These are phyloP conservation scores for Euwallacea similis DNA, from an alignment of 1,140 invertebrate genomes.

Conservation along the genomic window DNA sequence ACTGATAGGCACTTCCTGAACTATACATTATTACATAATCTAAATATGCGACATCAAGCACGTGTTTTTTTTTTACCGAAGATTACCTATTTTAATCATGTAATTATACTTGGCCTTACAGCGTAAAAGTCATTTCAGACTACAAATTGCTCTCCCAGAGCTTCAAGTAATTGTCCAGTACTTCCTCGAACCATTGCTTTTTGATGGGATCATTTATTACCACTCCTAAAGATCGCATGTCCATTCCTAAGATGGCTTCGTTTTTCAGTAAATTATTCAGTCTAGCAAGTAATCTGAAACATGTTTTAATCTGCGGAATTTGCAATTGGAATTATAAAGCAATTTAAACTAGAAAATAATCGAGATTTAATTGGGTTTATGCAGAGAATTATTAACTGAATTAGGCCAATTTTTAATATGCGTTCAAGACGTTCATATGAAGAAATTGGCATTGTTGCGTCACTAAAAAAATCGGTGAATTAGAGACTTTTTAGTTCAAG, in stretches of 20 bases:
- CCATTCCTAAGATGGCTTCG: conserved; percentile 78
- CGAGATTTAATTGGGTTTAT: too few relatives aligned
- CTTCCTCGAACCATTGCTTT: conserved; percentile 79
- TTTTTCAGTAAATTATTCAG: conserved; percentile 75
- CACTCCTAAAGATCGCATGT: conserved; percentile 74
- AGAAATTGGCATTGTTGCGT: too few relatives aligned
- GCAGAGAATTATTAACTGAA: neutral
- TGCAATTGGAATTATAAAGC: too few relatives aligned
- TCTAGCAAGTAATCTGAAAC: conserved; percentile 62
- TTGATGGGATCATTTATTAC: conserved; percentile 73
- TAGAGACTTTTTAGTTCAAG: too few relatives aligned
- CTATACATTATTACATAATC: too few relatives aligned
- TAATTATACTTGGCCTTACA: neutral
- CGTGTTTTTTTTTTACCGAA: too few relatives aligned
- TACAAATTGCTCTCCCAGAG: conserved; percentile 78
- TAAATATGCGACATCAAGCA: too few relatives aligned
- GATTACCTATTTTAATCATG: neutral
- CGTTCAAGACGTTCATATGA: too few relatives aligned
- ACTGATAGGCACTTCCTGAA: too few relatives aligned
- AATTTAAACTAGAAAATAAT: too few relatives aligned
- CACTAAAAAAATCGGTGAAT: too few relatives aligned
- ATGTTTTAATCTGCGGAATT: neutral
- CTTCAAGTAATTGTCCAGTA: conserved; percentile 84
- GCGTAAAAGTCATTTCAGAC: neutral
- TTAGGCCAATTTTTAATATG: neutral